Base-by-base conservation (phyloP, 2,888 invertebrate species). In the Lutraria lutraria region DNA sequence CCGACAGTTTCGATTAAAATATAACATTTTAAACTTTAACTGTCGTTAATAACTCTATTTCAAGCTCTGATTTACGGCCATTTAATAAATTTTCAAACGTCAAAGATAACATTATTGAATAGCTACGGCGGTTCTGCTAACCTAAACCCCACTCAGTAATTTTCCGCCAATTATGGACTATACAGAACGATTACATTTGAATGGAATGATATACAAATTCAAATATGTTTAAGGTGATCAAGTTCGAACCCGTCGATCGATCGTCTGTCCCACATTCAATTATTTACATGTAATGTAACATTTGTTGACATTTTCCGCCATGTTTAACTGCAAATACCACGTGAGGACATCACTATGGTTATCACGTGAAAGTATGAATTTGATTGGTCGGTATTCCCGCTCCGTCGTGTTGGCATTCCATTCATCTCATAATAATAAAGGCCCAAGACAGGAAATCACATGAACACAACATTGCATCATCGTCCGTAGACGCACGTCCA, bases 401-500 rank as follows among this genome's bases (percentile, higher is more conserved):
- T 87, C 83, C 82, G 88, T 90, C 91, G 86, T 93, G 92, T 63
- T 91, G 94, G 94, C 93, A 94, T 94, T 94, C 93, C 94, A 94
- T 94, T 94, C 94, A 94, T 92, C 90, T 92, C 91, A 90, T 92
- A 90, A 90, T 88, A 84, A 89, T 85, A 88, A 63, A 72, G 89
- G 90, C 81, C 79, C 85, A 29, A 0, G 72, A 31, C 68, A 87
- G 88, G 85, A 21, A 13, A 54, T 0, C 29, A 53, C 19, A 60
- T 43, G 29, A 68, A 31, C 31, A 43, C 31, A 82, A 81, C 52
- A 81, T 92, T 92, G 92, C 92, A 92, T 92, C 92, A 92, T 90
- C 92, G 84, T 6, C 54, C 21, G 54, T 56, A 81, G 10, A n/a
- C 25, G 25, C 34, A 52, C 16, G 19, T 53, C 52, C 12, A 60